These are phyloP conservation scores for Eurytoma adleriae DNA, from an alignment of 2,888 invertebrate species.

Conservation along the genomic window DNA sequence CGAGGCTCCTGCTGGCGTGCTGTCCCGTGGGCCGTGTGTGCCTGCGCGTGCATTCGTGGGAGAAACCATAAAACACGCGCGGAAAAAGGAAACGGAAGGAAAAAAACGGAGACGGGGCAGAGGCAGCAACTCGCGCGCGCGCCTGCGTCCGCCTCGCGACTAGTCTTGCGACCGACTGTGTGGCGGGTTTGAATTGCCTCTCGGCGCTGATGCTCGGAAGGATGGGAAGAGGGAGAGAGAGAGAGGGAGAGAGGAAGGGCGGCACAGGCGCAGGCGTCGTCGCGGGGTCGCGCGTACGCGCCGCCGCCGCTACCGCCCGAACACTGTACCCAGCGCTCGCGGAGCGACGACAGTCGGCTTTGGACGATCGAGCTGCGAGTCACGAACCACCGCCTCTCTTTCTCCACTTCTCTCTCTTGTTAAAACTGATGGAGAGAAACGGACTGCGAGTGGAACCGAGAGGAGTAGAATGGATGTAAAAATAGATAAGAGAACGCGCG, in stretches of 20 bases:
- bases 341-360: constrained; percentile 67
- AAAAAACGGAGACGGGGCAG: constrained; percentile 58
- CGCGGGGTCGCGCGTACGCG: constrained; percentile 59
- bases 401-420: background rate
- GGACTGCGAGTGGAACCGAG: too few relatives aligned
- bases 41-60: constrained; percentile 19
- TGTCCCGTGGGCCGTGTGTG: background rate
- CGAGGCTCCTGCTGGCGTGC: background rate
- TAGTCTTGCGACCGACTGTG: constrained; percentile 64
- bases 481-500: too few relatives aligned
- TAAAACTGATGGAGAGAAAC: too few relatives aligned
- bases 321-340: background rate
- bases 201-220: constrained; percentile 47
- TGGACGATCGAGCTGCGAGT: constrained; percentile 68
- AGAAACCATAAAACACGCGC: background rate
- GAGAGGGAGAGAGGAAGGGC: constrained; percentile 45
- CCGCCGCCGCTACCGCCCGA: constrained; percentile 61
- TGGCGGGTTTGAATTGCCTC: constrained; percentile 59
- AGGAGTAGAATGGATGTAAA: too few relatives aligned
- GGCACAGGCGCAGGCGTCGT: constrained; percentile 68
- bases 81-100: constrained; percentile 55
- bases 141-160: constrained; percentile 59
- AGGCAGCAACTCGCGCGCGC: constrained; percentile 40
- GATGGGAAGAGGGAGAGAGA: constrained; percentile 18
- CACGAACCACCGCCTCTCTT: background rate